These are phyloP conservation scores for Pristiophorus japonicus DNA, from an alignment of 2,113 vertebrate genomes.

Conservation along the genomic window DNA sequence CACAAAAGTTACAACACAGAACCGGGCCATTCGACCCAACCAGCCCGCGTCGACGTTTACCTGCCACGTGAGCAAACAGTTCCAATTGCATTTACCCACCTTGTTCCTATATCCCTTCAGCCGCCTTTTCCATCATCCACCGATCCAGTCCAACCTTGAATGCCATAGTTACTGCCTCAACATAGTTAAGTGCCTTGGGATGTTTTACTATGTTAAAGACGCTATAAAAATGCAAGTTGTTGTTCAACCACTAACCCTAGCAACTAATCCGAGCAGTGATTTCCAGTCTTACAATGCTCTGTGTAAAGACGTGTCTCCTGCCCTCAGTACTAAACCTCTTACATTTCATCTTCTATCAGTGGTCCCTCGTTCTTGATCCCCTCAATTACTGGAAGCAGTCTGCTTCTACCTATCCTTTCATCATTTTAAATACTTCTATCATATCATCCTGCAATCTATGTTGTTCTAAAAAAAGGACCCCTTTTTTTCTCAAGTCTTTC, in stretches of 20 bases:
- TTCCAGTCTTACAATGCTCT: neutral
- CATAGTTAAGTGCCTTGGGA: neutral
- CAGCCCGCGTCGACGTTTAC: too few relatives aligned
- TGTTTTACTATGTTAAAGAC: neutral
- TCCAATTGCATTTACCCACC: too few relatives aligned
- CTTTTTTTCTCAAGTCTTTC: neutral
- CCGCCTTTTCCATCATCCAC: too few relatives aligned
- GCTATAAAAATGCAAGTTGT: neutral
- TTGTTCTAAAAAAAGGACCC: neutral
- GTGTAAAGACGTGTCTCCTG: neutral
- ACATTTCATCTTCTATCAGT: neutral
- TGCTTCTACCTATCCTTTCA: neutral
- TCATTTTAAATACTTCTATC: neutral
- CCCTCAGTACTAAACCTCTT: neutral
- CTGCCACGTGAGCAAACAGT: too few relatives aligned
- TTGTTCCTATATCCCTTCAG: too few relatives aligned
- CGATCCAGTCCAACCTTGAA: neutral
- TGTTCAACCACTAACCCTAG: neutral
- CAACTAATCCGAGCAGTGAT: neutral
- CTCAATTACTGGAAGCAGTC: neutral
- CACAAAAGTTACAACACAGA: too few relatives aligned
- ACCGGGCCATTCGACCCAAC: too few relatives aligned
- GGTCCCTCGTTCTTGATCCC: neutral
- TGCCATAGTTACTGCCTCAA: neutral
- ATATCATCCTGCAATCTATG: neutral